phyloP scores from a whole-genome alignment of 2,797 vertebrate species.

The Cyprinodon diabolis region DNA sequence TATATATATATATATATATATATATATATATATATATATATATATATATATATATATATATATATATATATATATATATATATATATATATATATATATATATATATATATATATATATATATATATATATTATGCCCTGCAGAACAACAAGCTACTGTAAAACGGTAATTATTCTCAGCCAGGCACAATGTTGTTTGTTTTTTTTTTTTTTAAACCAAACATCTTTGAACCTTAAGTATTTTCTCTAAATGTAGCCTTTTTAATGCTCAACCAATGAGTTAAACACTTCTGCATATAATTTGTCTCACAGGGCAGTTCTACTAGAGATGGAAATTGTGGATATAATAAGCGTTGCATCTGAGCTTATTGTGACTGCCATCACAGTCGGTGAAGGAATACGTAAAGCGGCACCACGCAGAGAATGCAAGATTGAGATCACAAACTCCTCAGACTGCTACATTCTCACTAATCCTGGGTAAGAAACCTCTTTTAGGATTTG shows the following conservation, averaged over 20 bases:
- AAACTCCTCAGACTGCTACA: not conserved
- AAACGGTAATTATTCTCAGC: too few relatives aligned
- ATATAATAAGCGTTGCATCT: not conserved
- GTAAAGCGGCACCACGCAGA: not conserved
- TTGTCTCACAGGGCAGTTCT: not conserved
- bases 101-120: too few relatives aligned
- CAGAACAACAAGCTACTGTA: too few relatives aligned
- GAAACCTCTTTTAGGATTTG: not conserved
- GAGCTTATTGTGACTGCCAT: not conserved
- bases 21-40: too few relatives aligned
- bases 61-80: too few relatives aligned
- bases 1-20: too few relatives aligned
- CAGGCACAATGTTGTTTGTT: too few relatives aligned
- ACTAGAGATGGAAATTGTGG: not conserved
- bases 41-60: too few relatives aligned
- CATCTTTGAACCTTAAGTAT: not conserved
- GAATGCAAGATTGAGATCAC: conserved; percentile 2
- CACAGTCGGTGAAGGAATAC: too few relatives aligned
- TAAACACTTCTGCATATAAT: not conserved
- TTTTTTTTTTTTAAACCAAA: too few relatives aligned
- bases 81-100: too few relatives aligned
- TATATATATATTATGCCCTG: too few relatives aligned
- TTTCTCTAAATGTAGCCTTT: not conserved
- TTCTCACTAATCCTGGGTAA: conserved; percentile 1
- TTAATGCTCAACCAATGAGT: not conserved